Conservation (phyloP, 2,797 vertebrate genomes). For the Chlorospingus flavigularis region DNA sequence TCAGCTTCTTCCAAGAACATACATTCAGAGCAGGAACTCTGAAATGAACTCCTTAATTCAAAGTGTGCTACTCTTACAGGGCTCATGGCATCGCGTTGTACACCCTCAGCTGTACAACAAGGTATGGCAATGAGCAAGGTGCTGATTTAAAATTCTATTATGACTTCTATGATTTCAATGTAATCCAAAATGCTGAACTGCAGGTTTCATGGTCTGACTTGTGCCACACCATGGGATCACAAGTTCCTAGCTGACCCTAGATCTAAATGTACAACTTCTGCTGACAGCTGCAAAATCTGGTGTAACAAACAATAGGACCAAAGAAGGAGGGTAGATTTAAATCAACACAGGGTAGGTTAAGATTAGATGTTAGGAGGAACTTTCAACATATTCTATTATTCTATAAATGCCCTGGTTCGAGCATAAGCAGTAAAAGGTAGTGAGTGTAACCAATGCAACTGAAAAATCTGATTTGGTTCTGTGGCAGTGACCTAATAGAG, state of each 20-base stretch:
- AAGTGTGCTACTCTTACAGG: neutral
- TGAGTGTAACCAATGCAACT: neutral
- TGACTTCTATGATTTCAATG: neutral
- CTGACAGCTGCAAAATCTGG: neutral
- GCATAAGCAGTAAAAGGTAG: neutral
- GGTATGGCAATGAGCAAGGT: neutral
- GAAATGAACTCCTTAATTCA: neutral
- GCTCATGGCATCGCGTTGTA: neutral
- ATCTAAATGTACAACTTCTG: neutral
- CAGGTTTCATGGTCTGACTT: neutral
- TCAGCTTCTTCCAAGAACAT: neutral
- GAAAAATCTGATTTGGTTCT: neutral
- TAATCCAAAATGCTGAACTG: neutral
- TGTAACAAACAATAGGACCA: neutral
- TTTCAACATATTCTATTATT: neutral
- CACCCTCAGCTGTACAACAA: neutral
- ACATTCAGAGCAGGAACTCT: neutral
- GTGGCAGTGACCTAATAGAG: neutral
- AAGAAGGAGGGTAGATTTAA: neutral
- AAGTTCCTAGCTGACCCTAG: neutral
- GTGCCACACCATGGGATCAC: neutral
- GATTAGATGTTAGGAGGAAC: neutral
- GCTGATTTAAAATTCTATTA: neutral
- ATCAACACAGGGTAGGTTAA: neutral
- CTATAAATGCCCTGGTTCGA: neutral